phyloP scores from a whole-genome alignment of 2,113 vertebrate genomes.

The Verasper variegatus region DNA sequence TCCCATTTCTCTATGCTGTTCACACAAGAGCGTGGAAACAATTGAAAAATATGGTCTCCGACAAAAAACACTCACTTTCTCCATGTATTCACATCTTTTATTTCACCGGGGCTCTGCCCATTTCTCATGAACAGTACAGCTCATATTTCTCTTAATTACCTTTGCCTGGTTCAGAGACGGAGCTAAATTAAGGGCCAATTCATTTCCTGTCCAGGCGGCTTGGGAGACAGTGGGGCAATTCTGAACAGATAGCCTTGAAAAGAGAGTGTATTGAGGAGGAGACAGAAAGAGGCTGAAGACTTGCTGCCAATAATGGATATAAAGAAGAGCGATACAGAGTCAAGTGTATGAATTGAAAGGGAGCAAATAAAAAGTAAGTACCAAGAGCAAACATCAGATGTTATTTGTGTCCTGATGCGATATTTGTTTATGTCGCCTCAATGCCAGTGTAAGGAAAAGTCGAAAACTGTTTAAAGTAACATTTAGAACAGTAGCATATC shows the following conservation, averaged over 20 bases:
- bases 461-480: background rate
- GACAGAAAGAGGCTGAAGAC: constrained; percentile 24
- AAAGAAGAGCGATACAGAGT: background rate
- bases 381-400: constrained; percentile 4
- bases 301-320: constrained; percentile 10
- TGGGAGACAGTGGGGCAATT: constrained; percentile 31
- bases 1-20: constrained; percentile 3
- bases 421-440: background rate
- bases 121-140: constrained; percentile 41
- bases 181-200: constrained; percentile 71
- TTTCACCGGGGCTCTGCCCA: constrained; percentile 12
- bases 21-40: constrained; percentile 6
- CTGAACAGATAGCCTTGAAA: constrained; percentile 51
- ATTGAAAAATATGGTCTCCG: background rate
- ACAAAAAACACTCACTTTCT: constrained; percentile 25
- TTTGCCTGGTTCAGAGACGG: constrained; percentile 39
- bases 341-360: constrained; percentile 2
- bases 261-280: background rate
- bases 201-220: constrained; percentile 58
- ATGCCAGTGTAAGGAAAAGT: background rate
- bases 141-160: constrained; percentile 70
- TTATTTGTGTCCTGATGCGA: constrained; percentile 1
- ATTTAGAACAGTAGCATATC: no score
- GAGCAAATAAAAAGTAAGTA: background rate
- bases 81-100: constrained; percentile 25